Base-by-base conservation (phyloP, 2,888 invertebrate genomes). In the Steinernema carpocapsae region DNA sequence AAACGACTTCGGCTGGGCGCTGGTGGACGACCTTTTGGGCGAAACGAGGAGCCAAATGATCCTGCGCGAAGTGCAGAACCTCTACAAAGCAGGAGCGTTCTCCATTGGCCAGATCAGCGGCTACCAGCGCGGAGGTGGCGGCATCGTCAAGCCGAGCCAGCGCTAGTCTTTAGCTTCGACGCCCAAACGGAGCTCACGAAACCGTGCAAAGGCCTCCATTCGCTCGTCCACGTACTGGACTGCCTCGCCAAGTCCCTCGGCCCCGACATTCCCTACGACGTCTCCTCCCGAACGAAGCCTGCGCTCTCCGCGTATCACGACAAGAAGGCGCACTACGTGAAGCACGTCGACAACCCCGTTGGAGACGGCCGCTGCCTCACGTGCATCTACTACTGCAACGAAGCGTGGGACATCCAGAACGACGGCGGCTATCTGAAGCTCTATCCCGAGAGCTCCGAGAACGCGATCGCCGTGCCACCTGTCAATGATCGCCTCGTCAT, bases 231-330 rank as follows among this genome's bases (percentile, higher is more conserved):
- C 29, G 84, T 86, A 80, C 78, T 87, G 59, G 87, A 87, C 76
- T 80, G 82, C 19, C 79, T 87, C 26, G 79, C 80, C 22, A 80
- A 83, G 70, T 83, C 86, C 74, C 73, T 78, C 12, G 77, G 79
- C 26, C 74, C 83, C 7, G 79, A 86, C 7, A 76, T 74, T 12
- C 83, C 83, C 26, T 82, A 85, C 72, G 72, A 78, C 10, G 85
- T 87, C 56, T 79, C 77, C n/a, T 86, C 86, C 10, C 74, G 86
- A 29, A 83, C 84, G 4, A 79, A 81, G 96, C 97, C 96, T 43
- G 97, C 97, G 97, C 93, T 97, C 48, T 97, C 97, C 51, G 96
- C 96, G 88, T 97, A 97, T 89, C 97, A 97, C 0, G 97, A 96
- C 42, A 92, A 92, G 72, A 94, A 95, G 74, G 92, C 94, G 14